Evolutionary conservation across 2,888 invertebrate species (phyloP).

Genomic region (Chloroclysta siterata): DNA sequence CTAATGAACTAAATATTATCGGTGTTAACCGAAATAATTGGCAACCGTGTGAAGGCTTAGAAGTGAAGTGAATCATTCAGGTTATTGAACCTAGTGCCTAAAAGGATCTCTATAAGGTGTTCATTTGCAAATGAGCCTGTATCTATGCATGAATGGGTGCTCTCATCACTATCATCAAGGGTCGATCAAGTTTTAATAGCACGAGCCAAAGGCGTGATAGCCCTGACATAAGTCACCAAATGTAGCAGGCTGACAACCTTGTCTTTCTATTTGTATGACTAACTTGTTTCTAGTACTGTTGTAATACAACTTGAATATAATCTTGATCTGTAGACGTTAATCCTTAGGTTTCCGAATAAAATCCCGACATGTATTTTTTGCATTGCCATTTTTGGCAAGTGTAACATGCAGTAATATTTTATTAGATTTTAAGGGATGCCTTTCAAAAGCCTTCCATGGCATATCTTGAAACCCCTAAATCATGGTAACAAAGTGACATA

Average conservation of each 20-base stretch:
- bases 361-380: background rate
- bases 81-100: constrained; percentile 62
- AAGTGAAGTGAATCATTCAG: constrained; percentile 64
- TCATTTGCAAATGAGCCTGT: constrained; percentile 59
- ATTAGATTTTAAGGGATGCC: too few relatives aligned
- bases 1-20: constrained; percentile 40
- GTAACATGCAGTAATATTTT: background rate
- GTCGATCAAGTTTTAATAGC: constrained; percentile 51
- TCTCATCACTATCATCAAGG: constrained; percentile 49
- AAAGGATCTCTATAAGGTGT: constrained; percentile 57
- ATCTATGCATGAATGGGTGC: constrained; percentile 61
- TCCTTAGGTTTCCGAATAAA: background rate
- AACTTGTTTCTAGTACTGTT: constrained; percentile 54
- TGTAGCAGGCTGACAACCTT: constrained; percentile 79
- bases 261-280: constrained; percentile 72
- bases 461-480: background rate
- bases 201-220: constrained; percentile 63
- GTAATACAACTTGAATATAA: constrained; percentile 56
- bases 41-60: constrained; percentile 47
- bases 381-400: too few relatives aligned
- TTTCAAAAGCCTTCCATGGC: too few relatives aligned
- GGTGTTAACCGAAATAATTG: constrained; percentile 50
- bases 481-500: background rate
- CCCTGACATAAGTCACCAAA: constrained; percentile 83
- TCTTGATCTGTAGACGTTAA: constrained; percentile 40